These are phyloP conservation scores for Myopa testacea DNA, from an alignment of 2,888 invertebrate genomes.

Conservation along the genomic window DNA sequence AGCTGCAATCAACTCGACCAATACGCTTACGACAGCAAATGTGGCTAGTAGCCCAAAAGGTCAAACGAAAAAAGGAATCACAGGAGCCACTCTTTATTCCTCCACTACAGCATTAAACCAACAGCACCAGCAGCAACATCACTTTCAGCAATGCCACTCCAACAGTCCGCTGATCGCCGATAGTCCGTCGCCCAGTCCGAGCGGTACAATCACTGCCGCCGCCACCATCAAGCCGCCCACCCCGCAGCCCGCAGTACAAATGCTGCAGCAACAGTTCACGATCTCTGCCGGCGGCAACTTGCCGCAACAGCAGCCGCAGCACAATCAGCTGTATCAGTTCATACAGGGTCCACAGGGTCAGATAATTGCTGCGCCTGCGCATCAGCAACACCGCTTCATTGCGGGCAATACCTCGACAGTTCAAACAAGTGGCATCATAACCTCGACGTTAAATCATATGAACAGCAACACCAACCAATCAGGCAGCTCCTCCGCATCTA, in stretches of 20 bases:
- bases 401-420: conserved; percentile 23
- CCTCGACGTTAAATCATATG: conserved; percentile 43
- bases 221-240: conserved; percentile 65
- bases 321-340: conserved; percentile 63
- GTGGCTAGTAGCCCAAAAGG: conserved; percentile 68
- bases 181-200: conserved; percentile 68
- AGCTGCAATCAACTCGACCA: conserved; percentile 66
- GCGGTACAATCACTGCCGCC: conserved; percentile 60
- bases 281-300: conserved; percentile 53
- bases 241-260: conserved; percentile 63
- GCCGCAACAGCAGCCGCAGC: conserved; percentile 47
- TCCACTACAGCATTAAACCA: conserved; percentile 54
- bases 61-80: conserved; percentile 66
- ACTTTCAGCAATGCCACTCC: conserved; percentile 63
- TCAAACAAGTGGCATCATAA: conserved; percentile 37
- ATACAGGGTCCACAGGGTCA: conserved; percentile 64
- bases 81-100: conserved; percentile 48
- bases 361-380: conserved; percentile 58
- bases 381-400: conserved; percentile 55
- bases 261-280: conserved; percentile 65
- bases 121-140: conserved; percentile 54
- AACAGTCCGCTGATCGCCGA: conserved; percentile 68
- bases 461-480: conserved; percentile 41
- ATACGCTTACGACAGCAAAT: conserved; percentile 67
- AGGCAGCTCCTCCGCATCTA: conserved; percentile 40